Base-by-base conservation (phyloP, 2,888 invertebrate species). In the Leptothorax acervorum region DNA sequence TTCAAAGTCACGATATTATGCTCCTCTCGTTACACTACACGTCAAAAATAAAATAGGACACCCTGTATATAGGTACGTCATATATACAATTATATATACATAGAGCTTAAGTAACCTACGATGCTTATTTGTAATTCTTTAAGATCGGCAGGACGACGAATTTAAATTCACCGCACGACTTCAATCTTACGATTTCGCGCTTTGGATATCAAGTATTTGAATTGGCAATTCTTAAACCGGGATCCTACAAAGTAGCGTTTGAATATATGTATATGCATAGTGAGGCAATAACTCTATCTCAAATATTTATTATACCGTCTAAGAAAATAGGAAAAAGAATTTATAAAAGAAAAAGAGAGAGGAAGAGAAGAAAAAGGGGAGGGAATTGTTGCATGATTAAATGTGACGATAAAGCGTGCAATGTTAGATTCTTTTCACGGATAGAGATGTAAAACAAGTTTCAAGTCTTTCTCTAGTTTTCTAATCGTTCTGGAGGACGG, bases 41-140 rank as follows among this genome's bases (percentile, higher is more conserved):
- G 48, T 48, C 4, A 48, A 48, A 48, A 48, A 48, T 51, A 51
- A 18, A 51, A 51, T 18, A 0, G 6, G 18, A 51, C 51, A 18
- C 6, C 18, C 18, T 18, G 18, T 51, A 51, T 18, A 23, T 23
- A 23, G 23, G 23, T 23, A 23, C 23, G 23, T 23, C 23, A 23
- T 23, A 23, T 23, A 23, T 23, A 23, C 23, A 23, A 23, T 23
- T 23, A 23, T 23, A 23, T 23, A 35, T 48, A 31, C 28, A 18
- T 45, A 45, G 28, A 48, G 18, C 45, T 68, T 48, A 68, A 48
- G 45, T 68, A 68, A 68, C 28, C 15, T n/a, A 31, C 18, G 3
- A 68, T 28, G 48, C 45, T 68, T 48, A 68, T 68, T 28, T 18
- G 48, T 68, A 68, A 68, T 68, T 68, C 66, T 68, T 68, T 68